Percentiles rank a stretch among this genome's conserved stretches.
These are phyloP conservation scores for Basileuterus tristriatus DNA, from an alignment of 2,797 vertebrate genomes.

Conservation along the genomic window DNA sequence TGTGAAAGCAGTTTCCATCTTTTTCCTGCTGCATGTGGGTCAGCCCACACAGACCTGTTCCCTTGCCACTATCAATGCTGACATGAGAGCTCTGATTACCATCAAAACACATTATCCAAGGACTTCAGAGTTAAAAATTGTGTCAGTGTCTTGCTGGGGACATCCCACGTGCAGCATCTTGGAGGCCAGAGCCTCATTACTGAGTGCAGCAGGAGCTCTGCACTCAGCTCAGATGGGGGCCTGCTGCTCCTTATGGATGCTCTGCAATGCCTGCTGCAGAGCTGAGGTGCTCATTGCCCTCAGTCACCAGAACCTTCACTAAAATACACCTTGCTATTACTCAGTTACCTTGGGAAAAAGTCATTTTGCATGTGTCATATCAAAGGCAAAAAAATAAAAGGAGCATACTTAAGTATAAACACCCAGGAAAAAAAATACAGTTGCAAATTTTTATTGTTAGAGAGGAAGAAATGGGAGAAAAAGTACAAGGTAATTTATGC, in stretches of 20 bases:
- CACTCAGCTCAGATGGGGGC: neutral
- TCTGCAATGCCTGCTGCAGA: neutral
- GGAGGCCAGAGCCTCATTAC: neutral
- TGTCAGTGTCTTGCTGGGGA: neutral
- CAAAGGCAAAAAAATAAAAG: neutral
- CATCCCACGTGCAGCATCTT: rapidly evolving
- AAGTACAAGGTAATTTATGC: neutral
- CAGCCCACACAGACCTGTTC: neutral
- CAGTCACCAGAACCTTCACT: neutral
- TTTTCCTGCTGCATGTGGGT: neutral
- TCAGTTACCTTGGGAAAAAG: neutral
- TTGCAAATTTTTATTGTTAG: neutral
- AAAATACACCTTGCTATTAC: neutral
- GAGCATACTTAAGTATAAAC: neutral
- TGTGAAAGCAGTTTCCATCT: neutral
- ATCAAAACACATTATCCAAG: neutral
- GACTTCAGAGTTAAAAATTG: neutral
- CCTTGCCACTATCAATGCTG: neutral
- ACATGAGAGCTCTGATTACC: neutral
- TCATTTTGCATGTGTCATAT: rapidly evolving
- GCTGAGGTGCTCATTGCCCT: neutral
- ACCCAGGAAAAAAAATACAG: neutral
- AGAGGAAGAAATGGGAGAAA: neutral
- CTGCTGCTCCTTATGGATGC: neutral
- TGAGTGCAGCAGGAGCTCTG: neutral